Evolutionary conservation across 1,140 invertebrate species (phyloP), one percentile per base, ranked within the genome.

Genomic region (Drosophila pandora): DNA sequence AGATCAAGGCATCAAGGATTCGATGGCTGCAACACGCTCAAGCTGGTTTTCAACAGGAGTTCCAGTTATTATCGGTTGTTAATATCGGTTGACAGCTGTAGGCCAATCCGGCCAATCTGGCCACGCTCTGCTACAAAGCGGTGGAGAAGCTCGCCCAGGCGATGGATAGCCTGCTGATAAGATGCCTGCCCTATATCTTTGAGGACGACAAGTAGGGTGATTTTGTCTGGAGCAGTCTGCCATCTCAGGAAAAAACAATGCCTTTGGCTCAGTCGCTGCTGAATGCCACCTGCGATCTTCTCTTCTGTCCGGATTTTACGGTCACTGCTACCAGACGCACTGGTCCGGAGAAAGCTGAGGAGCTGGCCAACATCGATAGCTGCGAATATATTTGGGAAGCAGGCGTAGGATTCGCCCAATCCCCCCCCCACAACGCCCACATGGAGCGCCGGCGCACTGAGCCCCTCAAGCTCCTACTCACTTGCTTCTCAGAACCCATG

Each of bases 341-440:
- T 61, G 97, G 97, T 0, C 97, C 98, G 6, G 98, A 99, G 88
- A 97, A 98, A 91, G 97, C 97, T 13, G 98, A 99, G 92, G 98
- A 99, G 92, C 93, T 99, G 59, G 95, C 97, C 2, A 96, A 97
- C 6, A 96, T 99, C 68, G 99, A 99, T 92, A 99, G 98, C 85
- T 99, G 99, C 93, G 99, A 99, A 93, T 99, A 99, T 90, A 99
- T 99, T 78, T 99, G 99, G 99, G 98, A 99, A 92, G 95, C 98
- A 25, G 99, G 99, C 21, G 99, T 99, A n/a, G 99, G 99, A 4
- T 99, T 99, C 93, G 97, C 98, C 0, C 95, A 97, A 75, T 96
- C 96, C 0, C 97, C 98, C 22, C 94, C 96, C 0, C 95, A 96
- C 72, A 95, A 95, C 92, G 95, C 97, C 2, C 91, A 94, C 28